Base-by-base conservation (phyloP, 2,888 invertebrate species). In the Gymnoscelis rufifasciata region DNA sequence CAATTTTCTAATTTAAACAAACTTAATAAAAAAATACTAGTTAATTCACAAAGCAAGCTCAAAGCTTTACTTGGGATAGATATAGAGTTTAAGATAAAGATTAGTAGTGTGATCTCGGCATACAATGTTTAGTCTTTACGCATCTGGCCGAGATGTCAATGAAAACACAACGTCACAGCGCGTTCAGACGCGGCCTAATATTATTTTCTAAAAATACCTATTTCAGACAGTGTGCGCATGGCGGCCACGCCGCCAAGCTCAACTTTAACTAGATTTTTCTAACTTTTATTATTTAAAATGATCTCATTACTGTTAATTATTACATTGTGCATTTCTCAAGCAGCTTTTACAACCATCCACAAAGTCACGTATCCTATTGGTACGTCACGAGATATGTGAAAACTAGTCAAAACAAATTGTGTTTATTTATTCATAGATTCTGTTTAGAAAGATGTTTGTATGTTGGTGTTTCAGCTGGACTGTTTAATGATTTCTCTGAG, bases 201-300 rank as follows among this genome's bases (percentile, higher is more conserved):
- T 66, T 74, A 73, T 68, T 83, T 78, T 86, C 88, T 83, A 82
- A 84, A 88, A 88, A 87, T 87, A 88, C 71, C 39, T 30, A 33
- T 43, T 70, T 64, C 78, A 81, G 78, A 80, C 76, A 71, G 66
- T 63, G 68, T 59, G 66, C 56, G 72, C 60, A 70, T 71, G 72
- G 68, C 71, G 58, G 57, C 59, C 63, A 60, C 62, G 72, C 61
- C 73, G 73, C 75, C 61, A 68, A 69, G 64, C 53, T 62, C 10
- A 33, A 70, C 67, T 55, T 44, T 12, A 29, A 43, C 29, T 43
- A 12, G 36, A 69, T 57, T 57, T 48, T 50, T 52, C 59, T 50
- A 47, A 49, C 54, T 49, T 47, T 54, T 33, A 53, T 59, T 59
- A n/a, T 19, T 5, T 19, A 66, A 38, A 64, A 60, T 51, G 64